Conservation (phyloP, 2,888 invertebrate genomes). For the Rotaria macrura region DNA sequence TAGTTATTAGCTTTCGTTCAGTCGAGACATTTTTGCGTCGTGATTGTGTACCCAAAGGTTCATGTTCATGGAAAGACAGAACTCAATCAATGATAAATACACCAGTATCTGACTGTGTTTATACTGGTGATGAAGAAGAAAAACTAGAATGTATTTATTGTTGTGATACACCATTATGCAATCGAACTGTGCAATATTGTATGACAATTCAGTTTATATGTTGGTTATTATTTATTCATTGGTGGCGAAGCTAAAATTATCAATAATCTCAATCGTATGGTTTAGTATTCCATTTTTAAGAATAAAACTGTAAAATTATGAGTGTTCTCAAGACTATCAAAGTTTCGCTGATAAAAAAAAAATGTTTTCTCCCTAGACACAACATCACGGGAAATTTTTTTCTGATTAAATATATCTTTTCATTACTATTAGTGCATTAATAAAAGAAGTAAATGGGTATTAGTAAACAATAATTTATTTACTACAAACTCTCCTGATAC, state of each 20-base stretch:
- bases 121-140: background rate
- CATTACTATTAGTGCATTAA: too few species aligned
- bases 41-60: background rate
- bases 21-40: background rate
- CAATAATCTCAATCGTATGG: too few species aligned
- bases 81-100: background rate
- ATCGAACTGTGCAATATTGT: background rate
- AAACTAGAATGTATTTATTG: constrained; percentile 20
- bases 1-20: background rate
- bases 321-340: too few species aligned
- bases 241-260: background rate
- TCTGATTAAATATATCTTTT: too few species aligned
- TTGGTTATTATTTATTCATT: background rate
- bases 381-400: too few species aligned
- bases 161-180: background rate
- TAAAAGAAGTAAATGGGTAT: too few species aligned
- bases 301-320: too few species aligned
- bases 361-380: too few species aligned
- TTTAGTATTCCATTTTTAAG: too few species aligned
- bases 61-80: background rate
- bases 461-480: too few species aligned
- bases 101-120: background rate
- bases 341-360: too few species aligned
- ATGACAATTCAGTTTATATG: background rate
- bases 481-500: too few species aligned